Evolutionary conservation across 2,113 vertebrate genomes (phyloP).

Genomic region (Okapia johnstoni): DNA sequence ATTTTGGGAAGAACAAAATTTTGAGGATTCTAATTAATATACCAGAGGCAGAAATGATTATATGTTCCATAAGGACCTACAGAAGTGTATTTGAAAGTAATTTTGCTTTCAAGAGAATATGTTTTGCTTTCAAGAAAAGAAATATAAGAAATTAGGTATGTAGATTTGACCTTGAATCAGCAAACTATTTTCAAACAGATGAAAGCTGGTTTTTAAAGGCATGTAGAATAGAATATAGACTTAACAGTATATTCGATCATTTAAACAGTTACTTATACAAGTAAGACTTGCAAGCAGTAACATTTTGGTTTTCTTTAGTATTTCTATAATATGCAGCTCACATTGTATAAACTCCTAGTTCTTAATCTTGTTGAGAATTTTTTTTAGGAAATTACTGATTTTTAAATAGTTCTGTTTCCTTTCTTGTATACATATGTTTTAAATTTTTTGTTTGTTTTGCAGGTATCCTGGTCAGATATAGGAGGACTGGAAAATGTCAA

Average conservation of each 20-base stretch:
- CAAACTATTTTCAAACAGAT: background rate
- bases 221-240: background rate
- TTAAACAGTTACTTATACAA: background rate
- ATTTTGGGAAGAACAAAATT: background rate
- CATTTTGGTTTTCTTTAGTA: background rate
- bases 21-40: background rate
- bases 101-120: slow-evolving; percentile 1
- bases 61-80: background rate
- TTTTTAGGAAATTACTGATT: background rate
- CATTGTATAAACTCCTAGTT: background rate
- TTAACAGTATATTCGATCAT: background rate
- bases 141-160: background rate
- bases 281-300: background rate
- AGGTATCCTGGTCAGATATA: slow-evolving; percentile 96
- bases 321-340: background rate
- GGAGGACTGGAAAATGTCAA: slow-evolving; percentile 96
- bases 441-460: slow-evolving; percentile 40
- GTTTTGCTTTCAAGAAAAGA: background rate
- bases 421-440: background rate
- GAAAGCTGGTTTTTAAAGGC: background rate
- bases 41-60: background rate
- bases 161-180: background rate
- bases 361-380: background rate
- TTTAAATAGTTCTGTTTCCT: background rate
- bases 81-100: background rate